These are phyloP conservation scores for Hydra vulgaris DNA, from an alignment of 30 jellyfish, hydroid and myxozoan species.

Conservation along the genomic window DNA sequence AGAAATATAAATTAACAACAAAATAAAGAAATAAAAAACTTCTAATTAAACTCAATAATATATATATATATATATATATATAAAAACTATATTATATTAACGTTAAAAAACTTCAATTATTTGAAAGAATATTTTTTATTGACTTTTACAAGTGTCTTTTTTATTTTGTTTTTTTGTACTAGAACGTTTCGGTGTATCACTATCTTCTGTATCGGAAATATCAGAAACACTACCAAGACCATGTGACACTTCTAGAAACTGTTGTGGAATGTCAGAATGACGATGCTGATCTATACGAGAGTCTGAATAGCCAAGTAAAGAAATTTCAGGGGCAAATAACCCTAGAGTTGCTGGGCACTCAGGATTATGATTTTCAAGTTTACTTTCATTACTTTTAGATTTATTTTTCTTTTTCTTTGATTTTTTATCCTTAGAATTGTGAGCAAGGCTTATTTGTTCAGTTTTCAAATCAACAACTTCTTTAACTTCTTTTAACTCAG, in stretches of 20 bases:
- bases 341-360: background rate
- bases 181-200: slow-evolving; percentile 3
- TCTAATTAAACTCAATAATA: background rate
- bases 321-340: background rate
- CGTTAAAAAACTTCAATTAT: background rate
- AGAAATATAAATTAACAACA: background rate
- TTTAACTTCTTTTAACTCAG: slow-evolving; percentile 12
- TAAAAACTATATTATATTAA: background rate
- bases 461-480: background rate
- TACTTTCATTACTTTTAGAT: slow-evolving; percentile 26
- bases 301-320: background rate
- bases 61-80: too few species aligned
- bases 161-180: slow-evolving; percentile 64
- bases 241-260: slow-evolving; percentile 17
- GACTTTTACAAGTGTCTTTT: slow-evolving; percentile 92
- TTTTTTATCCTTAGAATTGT: slow-evolving; percentile 75
- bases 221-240: slow-evolving; percentile 27
- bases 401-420: slow-evolving; percentile 72
- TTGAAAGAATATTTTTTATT: slow-evolving; percentile 9
- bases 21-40: too few species aligned
- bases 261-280: slow-evolving; percentile 15
- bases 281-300: background rate
- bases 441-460: slow-evolving; percentile 14
- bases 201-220: slow-evolving; percentile 19
- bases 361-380: background rate